Percentiles rank a stretch among this genome's conserved stretches.
These are phyloP conservation scores for Amorpha juglandis DNA, from an alignment of 2,888 invertebrate species.

Conservation along the genomic window DNA sequence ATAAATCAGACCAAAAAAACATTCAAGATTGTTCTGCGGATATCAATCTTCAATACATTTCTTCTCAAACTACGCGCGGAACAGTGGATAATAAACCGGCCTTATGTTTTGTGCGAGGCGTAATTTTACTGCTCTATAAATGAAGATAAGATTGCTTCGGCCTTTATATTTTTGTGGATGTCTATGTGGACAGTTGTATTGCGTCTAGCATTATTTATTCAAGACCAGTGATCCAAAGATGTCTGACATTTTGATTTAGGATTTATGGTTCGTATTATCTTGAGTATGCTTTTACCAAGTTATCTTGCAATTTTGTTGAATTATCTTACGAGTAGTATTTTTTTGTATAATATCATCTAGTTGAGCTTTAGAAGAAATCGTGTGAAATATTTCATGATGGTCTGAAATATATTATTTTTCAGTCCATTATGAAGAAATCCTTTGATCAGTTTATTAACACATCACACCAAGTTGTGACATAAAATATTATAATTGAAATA, in stretches of 20 bases:
- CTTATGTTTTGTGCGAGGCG: constrained; percentile 69
- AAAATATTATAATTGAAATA: neutral
- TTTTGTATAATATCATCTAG: no score
- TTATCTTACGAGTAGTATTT: neutral
- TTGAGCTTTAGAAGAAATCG: no score
- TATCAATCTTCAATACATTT: constrained; percentile 74
- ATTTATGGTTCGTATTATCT: neutral
- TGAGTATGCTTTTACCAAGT: no score
- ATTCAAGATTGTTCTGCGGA: constrained; percentile 48
- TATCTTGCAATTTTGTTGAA: neutral
- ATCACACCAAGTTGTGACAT: neutral
- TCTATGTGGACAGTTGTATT: constrained; percentile 55
- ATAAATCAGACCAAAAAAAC: constrained; percentile 40
- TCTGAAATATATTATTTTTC: neutral
- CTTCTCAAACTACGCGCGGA: constrained; percentile 64
- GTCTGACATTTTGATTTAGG: neutral
- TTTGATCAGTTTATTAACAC: no score
- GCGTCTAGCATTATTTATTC: constrained; percentile 51
- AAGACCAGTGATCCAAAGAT: constrained; percentile 53
- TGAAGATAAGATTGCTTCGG: constrained; percentile 74
- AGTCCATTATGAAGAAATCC: no score
- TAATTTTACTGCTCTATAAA: constrained; percentile 79
- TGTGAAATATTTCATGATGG: no score
- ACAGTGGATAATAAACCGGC: constrained; percentile 71
- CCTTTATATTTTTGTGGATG: constrained; percentile 64